A percentile compares a stretch with the other conserved stretches of the same genome.
Conservation (phyloP, 2,797 vertebrate species). For the Cichlasoma orientale region DNA sequence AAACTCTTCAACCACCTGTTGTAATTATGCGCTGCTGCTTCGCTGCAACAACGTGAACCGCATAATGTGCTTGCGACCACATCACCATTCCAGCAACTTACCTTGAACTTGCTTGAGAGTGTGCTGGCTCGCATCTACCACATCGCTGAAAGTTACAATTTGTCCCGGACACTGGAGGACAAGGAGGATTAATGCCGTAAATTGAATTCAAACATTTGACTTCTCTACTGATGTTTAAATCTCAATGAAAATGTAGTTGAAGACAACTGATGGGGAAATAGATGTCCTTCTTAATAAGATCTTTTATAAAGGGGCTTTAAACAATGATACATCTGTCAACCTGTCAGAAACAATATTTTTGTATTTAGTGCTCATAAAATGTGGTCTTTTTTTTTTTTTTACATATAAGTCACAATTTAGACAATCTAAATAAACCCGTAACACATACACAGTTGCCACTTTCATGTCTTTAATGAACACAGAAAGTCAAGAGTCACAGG, state of each 20-base stretch:
- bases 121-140: slow-evolving; percentile 6
- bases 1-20: slow-evolving; percentile 64
- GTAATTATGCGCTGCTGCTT: slow-evolving; percentile 64
- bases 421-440: background rate
- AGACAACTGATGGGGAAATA: background rate
- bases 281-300: background rate
- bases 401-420: background rate
- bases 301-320: background rate
- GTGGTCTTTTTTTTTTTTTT: background rate
- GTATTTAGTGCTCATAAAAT: background rate
- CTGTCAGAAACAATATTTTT: background rate
- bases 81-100: slow-evolving; percentile 45
- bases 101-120: slow-evolving; percentile 37
- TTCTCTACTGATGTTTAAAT: slow-evolving; percentile 8
- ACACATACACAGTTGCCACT: background rate
- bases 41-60: slow-evolving; percentile 56
- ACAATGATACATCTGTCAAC: background rate
- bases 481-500: background rate
- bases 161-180: slow-evolving; percentile 26
- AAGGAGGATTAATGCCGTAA: background rate
- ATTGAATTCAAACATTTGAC: background rate
- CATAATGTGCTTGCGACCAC: slow-evolving; percentile 47
- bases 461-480: background rate
- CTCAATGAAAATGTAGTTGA: background rate
- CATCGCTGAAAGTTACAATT: slow-evolving; percentile 28